phyloP scores from a whole-genome alignment of 2,888 invertebrate genomes.

The Acanthacorydalis orientalis region DNA sequence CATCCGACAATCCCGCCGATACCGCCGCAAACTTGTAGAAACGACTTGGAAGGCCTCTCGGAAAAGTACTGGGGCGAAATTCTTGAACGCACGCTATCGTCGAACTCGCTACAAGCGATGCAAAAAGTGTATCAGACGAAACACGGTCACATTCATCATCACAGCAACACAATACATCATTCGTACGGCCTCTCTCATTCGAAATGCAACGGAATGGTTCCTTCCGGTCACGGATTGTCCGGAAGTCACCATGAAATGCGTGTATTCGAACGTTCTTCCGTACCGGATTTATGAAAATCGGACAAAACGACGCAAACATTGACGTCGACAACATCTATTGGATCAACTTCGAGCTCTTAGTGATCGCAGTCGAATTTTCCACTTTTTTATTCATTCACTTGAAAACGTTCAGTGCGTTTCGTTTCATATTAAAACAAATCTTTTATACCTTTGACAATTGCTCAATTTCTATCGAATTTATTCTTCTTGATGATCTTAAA shows the following conservation, averaged over 20 bases:
- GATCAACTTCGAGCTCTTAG: no score
- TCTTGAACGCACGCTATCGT: slow-evolving; percentile 58
- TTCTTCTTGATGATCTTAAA: no score
- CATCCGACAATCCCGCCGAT: slow-evolving; percentile 27
- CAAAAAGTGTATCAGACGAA: neutral
- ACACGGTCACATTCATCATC: neutral
- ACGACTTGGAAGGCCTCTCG: slow-evolving; percentile 35
- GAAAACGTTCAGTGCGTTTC: neutral
- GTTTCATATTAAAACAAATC: neutral
- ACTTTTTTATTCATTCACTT: neutral
- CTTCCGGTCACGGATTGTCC: neutral
- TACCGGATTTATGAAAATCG: slow-evolving; percentile 27
- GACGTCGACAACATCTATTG: no score
- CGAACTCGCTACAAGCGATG: slow-evolving; percentile 46
- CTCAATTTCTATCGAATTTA: no score
- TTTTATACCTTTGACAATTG: no score
- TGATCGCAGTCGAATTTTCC: no score
- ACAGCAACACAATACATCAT: neutral
- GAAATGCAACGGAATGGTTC: slow-evolving; percentile 21
- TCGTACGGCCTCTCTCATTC: slow-evolving; percentile 13
- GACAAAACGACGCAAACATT: slow-evolving; percentile 27
- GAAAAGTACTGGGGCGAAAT: slow-evolving; percentile 47
- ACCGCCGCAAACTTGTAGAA: slow-evolving; percentile 25
- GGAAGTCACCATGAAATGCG: slow-evolving; percentile 18
- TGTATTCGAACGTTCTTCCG: slow-evolving; percentile 19